Evolutionary conservation across 1,140 invertebrate species (phyloP), one percentile per base, ranked within the genome.

Genomic region (Atta cephalotes): DNA sequence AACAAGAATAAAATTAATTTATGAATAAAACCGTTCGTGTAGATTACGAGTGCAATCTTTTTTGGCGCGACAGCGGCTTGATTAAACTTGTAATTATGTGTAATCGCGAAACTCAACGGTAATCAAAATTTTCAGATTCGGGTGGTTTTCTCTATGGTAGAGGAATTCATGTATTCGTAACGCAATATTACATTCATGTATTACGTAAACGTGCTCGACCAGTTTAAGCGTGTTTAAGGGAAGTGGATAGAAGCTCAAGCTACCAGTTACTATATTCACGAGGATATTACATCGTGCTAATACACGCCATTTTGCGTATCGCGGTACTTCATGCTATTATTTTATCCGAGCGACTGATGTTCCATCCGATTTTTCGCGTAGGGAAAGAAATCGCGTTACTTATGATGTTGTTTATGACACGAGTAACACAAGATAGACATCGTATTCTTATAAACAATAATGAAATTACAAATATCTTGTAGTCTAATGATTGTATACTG

Each of bases 111-210:
- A 56, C 21, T 35, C 39, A 68, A 51, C 16, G 39, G 25, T 84
- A 84, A 84, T 76, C 70, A 49, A 45, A 74, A 76, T 84, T 84
- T 84, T 84, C 80, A 31, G 39, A 31, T 63, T 71, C 21, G 21
- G 16, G 35, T 16, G 65, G 12, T 49, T 84, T 58, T n/a, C 70
- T 25, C 18, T 35, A 25, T 63, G 21, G 25, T 14, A 25, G 28
- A 51, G 70, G 14, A 84, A 84, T 60, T 82, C 68, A 82, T 82
- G 56, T 74, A 82, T 82, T 82, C 71, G 68, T 74, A 74, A 82
- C 70, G 39, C 56, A 21, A 76, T 76, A 70, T 84, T 84, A 74
- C 80, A 71, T 76, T 76, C 70, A 63, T 81, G 79, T 53, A 81
- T 72, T 82, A 72, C 79, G 65, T 58, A 68, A 82, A 74, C 80